Base-by-base conservation (phyloP, 2,888 invertebrate genomes). In the Melieria crassipennis region DNA sequence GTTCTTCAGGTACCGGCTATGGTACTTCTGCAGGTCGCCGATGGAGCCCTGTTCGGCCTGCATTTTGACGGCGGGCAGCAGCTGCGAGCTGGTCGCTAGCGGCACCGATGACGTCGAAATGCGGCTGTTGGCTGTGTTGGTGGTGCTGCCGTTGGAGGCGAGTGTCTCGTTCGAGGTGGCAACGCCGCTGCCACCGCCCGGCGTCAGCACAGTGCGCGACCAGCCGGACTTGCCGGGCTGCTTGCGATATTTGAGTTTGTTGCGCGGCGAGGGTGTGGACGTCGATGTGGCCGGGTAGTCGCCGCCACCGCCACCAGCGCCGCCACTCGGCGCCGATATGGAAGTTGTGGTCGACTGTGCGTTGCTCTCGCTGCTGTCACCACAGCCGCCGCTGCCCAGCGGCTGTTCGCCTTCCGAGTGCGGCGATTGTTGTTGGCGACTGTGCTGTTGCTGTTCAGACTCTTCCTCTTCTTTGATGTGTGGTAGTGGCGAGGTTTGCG, bases 41-140 rank as follows among this genome's bases (percentile, higher is more conserved):
- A 96, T 95, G 87, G 94, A 93, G 79, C 96, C 95, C 85, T 95
- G 95, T 88, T 96, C 95, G 79, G 95, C 96, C 89, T 96, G 95
- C 95, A 96, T 95, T 88, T 89, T 95, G 76, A 89, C 94, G 76
- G 80, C 79, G 86, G 89, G 88, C 81, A 88, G 86, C 75, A 87
- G 85, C 73, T 87, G 86, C 67, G 87, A 82, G 76, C 83, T 86
- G 63, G 79, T 79, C 45, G 82, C 83, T 75, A 82, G 82, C 71
- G 83, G 78, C 69, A 81, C 81, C 16, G 84, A 81, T 64, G 83
- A 82, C 30, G 83, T 81, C 5, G 83, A 84, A 4, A 82, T 78
- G n/a, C 84, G 82, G 75, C 69, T 74, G 74, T 73, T 71, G 4
- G 68, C 67, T 16, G 70, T 72, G 55, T 73, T 79, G 75, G 79